Evolutionary conservation across 1,140 invertebrate genomes (phyloP).

Genomic region (Bactericera cockerelli): DNA sequence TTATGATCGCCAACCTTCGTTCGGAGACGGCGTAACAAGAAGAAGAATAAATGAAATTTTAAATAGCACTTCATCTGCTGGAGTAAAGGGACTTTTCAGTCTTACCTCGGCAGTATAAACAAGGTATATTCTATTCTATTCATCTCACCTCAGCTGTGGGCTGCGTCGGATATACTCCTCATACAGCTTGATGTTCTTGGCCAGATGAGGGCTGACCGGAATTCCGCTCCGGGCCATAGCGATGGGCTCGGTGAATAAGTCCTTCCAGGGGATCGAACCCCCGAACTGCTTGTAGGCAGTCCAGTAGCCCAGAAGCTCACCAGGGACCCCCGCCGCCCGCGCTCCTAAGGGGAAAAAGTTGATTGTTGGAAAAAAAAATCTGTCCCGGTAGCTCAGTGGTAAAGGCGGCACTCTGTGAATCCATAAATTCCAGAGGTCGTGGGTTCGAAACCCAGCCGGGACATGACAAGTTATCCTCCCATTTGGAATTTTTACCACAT

Average conservation of each 20-base stretch:
- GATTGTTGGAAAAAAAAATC: too few relatives aligned
- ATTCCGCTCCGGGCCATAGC: slow-evolving; percentile 54
- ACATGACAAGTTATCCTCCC: too few relatives aligned
- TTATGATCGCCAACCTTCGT: too few relatives aligned
- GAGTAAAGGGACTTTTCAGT: too few relatives aligned
- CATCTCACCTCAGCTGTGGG: slow-evolving; percentile 11
- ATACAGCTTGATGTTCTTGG: slow-evolving; percentile 10
- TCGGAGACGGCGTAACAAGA: too few relatives aligned
- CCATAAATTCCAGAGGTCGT: too few relatives aligned
- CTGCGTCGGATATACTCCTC: slow-evolving; percentile 14
- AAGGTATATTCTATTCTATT: neutral
- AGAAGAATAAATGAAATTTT: neutral
- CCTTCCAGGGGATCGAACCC: slow-evolving; percentile 52
- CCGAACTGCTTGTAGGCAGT: slow-evolving; percentile 58
- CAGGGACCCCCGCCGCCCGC: slow-evolving; percentile 72
- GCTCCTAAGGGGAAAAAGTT: slow-evolving; percentile 35
- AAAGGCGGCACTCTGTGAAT: too few relatives aligned
- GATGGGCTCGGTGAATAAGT: slow-evolving; percentile 62
- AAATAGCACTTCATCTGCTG: too few relatives aligned
- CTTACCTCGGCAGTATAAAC: too few relatives aligned
- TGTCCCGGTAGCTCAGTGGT: too few relatives aligned
- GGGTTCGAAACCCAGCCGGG: too few relatives aligned
- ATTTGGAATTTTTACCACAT: too few relatives aligned
- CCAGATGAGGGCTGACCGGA: slow-evolving; percentile 45
- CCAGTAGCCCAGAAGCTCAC: slow-evolving; percentile 77